Evolutionary conservation across 2,888 invertebrate species (phyloP).

Genomic region (Cremastinae sp.): DNA sequence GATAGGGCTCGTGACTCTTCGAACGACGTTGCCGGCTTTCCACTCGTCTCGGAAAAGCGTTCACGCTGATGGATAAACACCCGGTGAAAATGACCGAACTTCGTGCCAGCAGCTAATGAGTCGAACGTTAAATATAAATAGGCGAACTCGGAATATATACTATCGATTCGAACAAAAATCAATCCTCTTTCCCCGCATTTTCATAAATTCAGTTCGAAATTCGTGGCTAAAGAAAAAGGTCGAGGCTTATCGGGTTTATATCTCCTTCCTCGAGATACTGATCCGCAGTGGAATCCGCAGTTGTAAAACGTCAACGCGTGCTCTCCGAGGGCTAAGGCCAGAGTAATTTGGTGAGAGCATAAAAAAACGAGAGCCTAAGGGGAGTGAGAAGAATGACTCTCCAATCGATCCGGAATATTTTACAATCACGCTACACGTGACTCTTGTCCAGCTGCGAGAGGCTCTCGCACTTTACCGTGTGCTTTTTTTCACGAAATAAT

Average conservation of each 20-base stretch:
- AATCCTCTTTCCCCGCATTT: neutral
- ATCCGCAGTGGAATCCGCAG: slow-evolving; percentile 63
- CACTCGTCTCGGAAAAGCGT: too few species aligned
- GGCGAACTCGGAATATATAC: neutral
- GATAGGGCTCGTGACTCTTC: too few species aligned
- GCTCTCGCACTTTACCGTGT: neutral
- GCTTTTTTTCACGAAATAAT: slow-evolving; percentile 6
- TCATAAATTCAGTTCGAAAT: neutral
- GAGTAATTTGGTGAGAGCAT: slow-evolving; percentile 42
- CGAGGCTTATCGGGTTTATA: slow-evolving; percentile 8
- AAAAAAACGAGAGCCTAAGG: slow-evolving; percentile 20
- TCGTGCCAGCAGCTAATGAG: neutral
- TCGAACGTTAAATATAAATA: neutral
- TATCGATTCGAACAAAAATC: neutral
- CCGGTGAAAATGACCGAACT: too few species aligned
- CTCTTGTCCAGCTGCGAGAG: slow-evolving; percentile 30
- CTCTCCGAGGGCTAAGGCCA: slow-evolving; percentile 35
- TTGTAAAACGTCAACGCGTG: slow-evolving; percentile 61
- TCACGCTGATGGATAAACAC: too few species aligned
- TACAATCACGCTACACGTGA: slow-evolving; percentile 70
- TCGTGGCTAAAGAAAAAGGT: neutral
- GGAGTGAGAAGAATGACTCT: slow-evolving; percentile 53
- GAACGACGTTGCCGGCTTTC: too few species aligned
- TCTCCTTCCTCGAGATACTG: slow-evolving; percentile 23
- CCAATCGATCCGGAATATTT: slow-evolving; percentile 69